These are phyloP conservation scores for Propithecus deckenii DNA, from an alignment of 2,797 vertebrate species.

Conservation along the genomic window DNA sequence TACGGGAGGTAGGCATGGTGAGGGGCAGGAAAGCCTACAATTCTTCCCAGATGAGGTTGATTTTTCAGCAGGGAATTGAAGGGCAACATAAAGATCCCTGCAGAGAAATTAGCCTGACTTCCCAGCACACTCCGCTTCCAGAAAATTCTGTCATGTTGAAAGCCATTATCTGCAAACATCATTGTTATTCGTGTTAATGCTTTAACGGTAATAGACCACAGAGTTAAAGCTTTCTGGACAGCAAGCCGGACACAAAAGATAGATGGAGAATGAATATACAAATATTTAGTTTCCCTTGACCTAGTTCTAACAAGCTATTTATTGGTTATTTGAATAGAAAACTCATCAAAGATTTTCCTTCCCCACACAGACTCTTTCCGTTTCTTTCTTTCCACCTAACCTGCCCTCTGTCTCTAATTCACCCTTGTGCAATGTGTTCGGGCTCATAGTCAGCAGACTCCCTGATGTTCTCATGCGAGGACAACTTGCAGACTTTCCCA, in stretches of 20 bases:
- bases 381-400: not conserved
- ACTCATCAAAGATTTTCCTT: conserved; percentile 51
- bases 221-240: conserved; percentile 31
- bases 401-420: not conserved
- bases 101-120: not conserved
- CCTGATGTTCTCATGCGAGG: not conserved
- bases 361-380: not conserved
- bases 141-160: not conserved
- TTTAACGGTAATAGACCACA: not conserved
- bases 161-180: not conserved
- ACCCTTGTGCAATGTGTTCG: not conserved
- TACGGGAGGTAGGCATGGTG: not conserved
- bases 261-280: conserved; percentile 25
- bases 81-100: not conserved
- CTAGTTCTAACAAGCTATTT: conserved; percentile 52
- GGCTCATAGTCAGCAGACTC: not conserved
- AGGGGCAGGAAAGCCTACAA: not conserved
- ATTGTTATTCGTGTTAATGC: not conserved
- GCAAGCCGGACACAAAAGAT: not conserved
- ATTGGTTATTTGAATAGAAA: conserved; percentile 47
- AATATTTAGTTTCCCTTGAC: conserved; percentile 32
- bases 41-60: not conserved
- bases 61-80: conserved; percentile 8
- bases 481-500: not conserved
- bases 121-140: not conserved